Percentiles rank a stretch among this genome's conserved stretches.
phyloP scores from a whole-genome alignment of 2,113 vertebrate genomes.

The Eulemur rufifrons region DNA sequence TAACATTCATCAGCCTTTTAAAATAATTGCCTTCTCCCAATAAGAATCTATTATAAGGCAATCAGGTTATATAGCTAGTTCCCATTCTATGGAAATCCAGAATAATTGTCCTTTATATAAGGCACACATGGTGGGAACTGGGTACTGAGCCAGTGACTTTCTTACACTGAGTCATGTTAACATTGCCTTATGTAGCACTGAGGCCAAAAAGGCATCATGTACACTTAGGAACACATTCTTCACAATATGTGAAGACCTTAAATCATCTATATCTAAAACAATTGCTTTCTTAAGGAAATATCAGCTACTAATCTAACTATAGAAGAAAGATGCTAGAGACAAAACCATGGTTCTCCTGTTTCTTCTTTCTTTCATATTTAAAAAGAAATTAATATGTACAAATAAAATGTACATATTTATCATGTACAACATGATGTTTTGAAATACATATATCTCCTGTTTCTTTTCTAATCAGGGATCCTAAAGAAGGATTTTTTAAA shows the following conservation, averaged over 20 bases:
- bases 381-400: neutral
- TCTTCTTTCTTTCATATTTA: neutral
- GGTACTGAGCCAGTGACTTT: neutral
- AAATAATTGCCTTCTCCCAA: conserved; percentile 60
- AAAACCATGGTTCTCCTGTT: conserved; percentile 57
- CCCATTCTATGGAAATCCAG: neutral
- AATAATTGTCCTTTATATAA: conserved; percentile 48
- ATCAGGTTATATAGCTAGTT: conserved; percentile 36
- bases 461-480: neutral
- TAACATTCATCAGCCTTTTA: conserved; percentile 60
- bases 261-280: conserved; percentile 75
- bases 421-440: neutral
- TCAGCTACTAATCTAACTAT: conserved; percentile 24
- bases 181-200: neutral
- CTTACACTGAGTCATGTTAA: neutral
- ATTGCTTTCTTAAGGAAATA: conserved; percentile 71
- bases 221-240: conserved; percentile 21
- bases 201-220: neutral
- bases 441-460: neutral
- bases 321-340: conserved; percentile 59
- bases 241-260: conserved; percentile 54
- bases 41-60: conserved; percentile 46
- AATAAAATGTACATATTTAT: neutral
- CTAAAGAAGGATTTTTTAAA: neutral
- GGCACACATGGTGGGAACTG: neutral